A percentile compares a stretch with the other conserved stretches of the same genome.
Conservation (phyloP, 2,888 invertebrate species). For the Slavum lentiscoides region DNA sequence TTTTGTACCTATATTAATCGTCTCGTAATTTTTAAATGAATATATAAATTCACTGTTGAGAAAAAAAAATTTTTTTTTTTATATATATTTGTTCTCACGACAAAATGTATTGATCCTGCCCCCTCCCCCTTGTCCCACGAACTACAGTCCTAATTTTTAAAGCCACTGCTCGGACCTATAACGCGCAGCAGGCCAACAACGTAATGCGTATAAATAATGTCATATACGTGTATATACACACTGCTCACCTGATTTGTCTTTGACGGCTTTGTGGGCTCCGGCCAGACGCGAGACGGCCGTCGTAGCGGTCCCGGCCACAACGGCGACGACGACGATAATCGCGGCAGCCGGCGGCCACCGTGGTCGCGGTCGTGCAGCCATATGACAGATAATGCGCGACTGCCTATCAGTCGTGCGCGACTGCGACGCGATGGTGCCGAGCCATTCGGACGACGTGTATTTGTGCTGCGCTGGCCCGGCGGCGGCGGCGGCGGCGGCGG, state of each 20-base stretch:
- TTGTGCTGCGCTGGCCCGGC: not conserved
- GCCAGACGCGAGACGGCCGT: slow-evolving; percentile 4
- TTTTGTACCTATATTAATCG: too few species aligned
- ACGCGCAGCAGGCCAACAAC: too few species aligned
- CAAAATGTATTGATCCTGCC: too few species aligned
- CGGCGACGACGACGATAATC: not conserved
- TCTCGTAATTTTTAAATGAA: too few species aligned
- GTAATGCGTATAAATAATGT: too few species aligned
- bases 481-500: slow-evolving; percentile 31
- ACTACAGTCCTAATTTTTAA: too few species aligned
- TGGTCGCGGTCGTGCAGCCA: slow-evolving; percentile 42
- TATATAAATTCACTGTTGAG: too few species aligned
- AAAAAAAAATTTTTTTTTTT: too few species aligned
- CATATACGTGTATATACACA: too few species aligned
- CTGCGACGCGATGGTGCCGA: slow-evolving; percentile 11
- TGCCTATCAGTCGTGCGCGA: slow-evolving; percentile 16
- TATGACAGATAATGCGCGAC: slow-evolving; percentile 17
- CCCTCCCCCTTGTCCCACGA: too few species aligned
- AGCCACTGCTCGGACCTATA: too few species aligned
- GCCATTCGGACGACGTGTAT: slow-evolving; percentile 34
- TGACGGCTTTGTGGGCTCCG: slow-evolving; percentile 26
- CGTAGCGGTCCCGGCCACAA: not conserved
- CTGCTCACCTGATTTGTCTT: slow-evolving; percentile 49
- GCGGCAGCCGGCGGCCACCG: slow-evolving; percentile 48
- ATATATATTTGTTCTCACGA: too few species aligned